Conservation (phyloP, 2,113 vertebrate genomes). For the Chloropsis cyanopogon region DNA sequence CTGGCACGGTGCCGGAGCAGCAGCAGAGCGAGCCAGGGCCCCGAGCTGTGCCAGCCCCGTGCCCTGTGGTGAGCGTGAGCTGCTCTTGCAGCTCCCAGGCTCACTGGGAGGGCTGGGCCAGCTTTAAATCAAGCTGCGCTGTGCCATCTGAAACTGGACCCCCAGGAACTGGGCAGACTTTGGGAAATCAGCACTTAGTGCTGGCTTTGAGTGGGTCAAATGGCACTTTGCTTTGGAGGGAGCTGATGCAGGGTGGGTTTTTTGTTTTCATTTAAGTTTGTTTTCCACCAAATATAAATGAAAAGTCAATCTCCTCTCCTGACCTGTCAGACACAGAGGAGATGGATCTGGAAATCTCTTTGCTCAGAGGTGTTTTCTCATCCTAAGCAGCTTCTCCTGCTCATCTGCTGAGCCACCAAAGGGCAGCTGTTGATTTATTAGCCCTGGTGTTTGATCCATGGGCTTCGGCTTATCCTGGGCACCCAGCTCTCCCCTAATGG, state of each 20-base stretch:
- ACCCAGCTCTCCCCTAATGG: neutral
- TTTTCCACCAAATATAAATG: neutral
- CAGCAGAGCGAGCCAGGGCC: too few relatives aligned
- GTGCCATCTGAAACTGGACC: neutral
- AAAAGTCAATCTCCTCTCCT: neutral
- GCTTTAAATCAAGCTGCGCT: neutral
- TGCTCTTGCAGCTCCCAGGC: neutral
- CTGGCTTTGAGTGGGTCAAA: neutral
- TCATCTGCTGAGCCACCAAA: neutral
- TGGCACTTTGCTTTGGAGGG: neutral
- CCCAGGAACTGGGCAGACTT: neutral
- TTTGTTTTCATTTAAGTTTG: neutral
- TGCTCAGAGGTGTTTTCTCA: neutral
- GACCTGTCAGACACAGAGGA: neutral
- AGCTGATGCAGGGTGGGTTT: neutral
- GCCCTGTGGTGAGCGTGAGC: neutral
- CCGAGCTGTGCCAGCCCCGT: neutral
- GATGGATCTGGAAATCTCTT: neutral
- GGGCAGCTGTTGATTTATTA: conserved; percentile 17
- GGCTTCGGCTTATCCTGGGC: neutral
- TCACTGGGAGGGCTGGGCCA: neutral
- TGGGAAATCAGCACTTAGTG: neutral
- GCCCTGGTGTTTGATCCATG: conserved; percentile 22
- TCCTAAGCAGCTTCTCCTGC: conserved; percentile 1
- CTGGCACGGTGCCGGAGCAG: too few relatives aligned